Conservation (phyloP, 2,888 invertebrate genomes). For the Drosophila neotestacea region DNA sequence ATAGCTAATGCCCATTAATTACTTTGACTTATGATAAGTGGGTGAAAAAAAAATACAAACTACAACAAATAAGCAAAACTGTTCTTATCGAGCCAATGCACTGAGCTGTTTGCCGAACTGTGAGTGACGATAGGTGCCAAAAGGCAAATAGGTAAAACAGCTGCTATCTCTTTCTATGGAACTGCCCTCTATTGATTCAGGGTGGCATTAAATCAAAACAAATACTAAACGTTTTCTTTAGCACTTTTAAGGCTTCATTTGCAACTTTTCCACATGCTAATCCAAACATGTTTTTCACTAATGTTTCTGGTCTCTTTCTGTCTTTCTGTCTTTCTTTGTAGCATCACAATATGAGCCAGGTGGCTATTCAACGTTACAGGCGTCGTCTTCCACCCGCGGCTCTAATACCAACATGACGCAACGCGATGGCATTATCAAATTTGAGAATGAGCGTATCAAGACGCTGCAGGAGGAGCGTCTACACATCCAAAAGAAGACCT, state of each 20-base stretch:
- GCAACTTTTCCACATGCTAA: conserved; percentile 19
- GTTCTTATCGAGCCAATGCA: conserved; percentile 49
- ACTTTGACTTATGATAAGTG: conserved; percentile 51
- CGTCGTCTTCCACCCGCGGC: conserved; percentile 87
- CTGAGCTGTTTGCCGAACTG: conserved; percentile 16
- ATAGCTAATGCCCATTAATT: conserved; percentile 43
- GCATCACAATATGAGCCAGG: conserved; percentile 90
- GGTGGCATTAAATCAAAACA: conserved; percentile 56
- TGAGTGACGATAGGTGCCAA: conserved; percentile 1
- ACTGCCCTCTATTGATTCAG: conserved; percentile 50
- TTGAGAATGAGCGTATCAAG: conserved; percentile 98
- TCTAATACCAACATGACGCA: conserved; percentile 92
- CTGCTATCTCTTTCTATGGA: conserved; percentile 17
- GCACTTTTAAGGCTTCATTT: conserved; percentile 44
- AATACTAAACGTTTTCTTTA: conserved; percentile 55
- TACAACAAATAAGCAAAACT: conserved; percentile 18
- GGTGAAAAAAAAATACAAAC: not conserved
- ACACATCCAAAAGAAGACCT: conserved; percentile 99
- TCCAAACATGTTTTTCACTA: conserved; percentile 17
- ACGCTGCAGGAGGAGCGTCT: conserved; percentile 98
- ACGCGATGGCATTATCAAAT: conserved; percentile 95
- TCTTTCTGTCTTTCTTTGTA: conserved; percentile 72
- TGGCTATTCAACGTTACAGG: conserved; percentile 87
- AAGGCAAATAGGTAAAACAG: conserved; percentile 6
- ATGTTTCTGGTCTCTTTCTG: conserved; percentile 16